These are phyloP conservation scores for Asarcornis scutulata DNA, from an alignment of 2,113 vertebrate genomes.

Conservation along the genomic window DNA sequence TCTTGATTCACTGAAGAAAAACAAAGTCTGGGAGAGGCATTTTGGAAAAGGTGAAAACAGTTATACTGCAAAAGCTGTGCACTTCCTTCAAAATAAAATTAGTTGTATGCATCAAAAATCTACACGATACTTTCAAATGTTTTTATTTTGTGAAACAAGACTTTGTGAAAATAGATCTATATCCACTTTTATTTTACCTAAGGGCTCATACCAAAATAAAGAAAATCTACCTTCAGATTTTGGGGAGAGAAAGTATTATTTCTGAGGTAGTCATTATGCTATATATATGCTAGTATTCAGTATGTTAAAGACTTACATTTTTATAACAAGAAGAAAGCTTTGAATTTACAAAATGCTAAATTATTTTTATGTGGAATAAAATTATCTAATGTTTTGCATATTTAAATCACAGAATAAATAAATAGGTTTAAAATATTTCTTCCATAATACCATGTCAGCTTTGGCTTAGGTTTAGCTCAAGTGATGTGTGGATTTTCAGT, in stretches of 20 bases:
- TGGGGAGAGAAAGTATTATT: not conserved
- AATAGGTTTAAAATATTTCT: not conserved
- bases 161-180: not conserved
- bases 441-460: no score
- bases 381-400: not conserved
- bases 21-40: not conserved
- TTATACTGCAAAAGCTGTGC: not conserved
- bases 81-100: not conserved
- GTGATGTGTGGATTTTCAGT: not conserved
- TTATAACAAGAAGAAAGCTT: not conserved
- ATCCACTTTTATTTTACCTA: not conserved
- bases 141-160: not conserved
- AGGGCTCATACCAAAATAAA: not conserved
- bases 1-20: not conserved
- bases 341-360: not conserved
- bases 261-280: not conserved
- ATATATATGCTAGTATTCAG: not conserved
- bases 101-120: not conserved
- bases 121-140: not conserved
- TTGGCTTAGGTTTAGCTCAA: not conserved
- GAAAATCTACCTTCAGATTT: not conserved
- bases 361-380: not conserved
- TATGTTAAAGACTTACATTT: not conserved
- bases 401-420: not conserved
- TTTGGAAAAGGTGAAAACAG: not conserved